Evolutionary conservation across 2,797 vertebrate genomes (phyloP).

Genomic region (Enteromius afrohamiltoni): DNA sequence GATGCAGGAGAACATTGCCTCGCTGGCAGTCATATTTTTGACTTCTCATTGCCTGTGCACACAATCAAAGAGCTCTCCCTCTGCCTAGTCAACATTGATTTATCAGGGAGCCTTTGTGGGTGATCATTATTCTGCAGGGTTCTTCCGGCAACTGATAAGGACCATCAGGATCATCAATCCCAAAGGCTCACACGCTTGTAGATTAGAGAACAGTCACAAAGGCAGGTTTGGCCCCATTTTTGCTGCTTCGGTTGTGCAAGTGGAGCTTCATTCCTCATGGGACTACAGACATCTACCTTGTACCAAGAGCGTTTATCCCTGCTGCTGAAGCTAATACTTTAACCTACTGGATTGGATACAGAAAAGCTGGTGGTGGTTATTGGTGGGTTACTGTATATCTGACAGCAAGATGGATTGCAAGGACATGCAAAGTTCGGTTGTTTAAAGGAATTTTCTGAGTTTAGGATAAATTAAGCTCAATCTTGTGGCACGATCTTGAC

Average conservation of each 20-base stretch:
- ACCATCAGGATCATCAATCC: constrained; percentile 53
- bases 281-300: background rate
- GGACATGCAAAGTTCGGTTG: background rate
- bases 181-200: constrained; percentile 33
- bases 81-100: constrained; percentile 49
- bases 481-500: background rate
- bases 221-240: constrained; percentile 51
- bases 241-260: constrained; percentile 8
- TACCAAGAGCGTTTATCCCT: background rate
- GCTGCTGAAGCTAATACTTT: background rate
- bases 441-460: background rate
- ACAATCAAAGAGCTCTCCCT: constrained; percentile 46
- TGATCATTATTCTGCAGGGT: constrained; percentile 58
- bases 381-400: background rate
- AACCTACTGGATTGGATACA: background rate
- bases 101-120: constrained; percentile 51
- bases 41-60: constrained; percentile 39
- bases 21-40: constrained; percentile 50
- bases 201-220: constrained; percentile 45
- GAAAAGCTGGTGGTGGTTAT: constrained; percentile 14
- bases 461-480: background rate
- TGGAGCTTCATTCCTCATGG: constrained; percentile 36
- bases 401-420: constrained; percentile 6
- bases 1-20: constrained; percentile 25
- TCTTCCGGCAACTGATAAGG: constrained; percentile 48